phyloP scores from a whole-genome alignment of 2,888 invertebrate genomes.

The Sylvicola cinctus region DNA sequence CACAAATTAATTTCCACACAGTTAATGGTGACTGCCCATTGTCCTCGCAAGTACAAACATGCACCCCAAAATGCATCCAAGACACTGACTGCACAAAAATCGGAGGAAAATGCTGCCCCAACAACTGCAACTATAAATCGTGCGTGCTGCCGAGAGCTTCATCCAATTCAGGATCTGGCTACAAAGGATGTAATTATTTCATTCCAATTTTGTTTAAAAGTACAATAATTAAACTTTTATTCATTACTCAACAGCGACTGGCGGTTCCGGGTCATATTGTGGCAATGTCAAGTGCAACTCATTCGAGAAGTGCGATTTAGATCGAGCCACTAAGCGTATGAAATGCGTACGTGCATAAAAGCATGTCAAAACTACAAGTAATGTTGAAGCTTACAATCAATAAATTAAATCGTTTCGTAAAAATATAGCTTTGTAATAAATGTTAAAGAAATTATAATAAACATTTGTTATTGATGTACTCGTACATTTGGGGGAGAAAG shows the following conservation, averaged over 20 bases:
- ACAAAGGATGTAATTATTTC: conserved; percentile 22
- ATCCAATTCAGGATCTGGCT: conserved; percentile 15
- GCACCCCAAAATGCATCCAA: conserved; percentile 44
- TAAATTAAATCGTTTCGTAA: too few species aligned
- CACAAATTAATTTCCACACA: neutral
- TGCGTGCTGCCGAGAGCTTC: conserved; percentile 31
- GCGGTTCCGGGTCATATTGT: conserved; percentile 36
- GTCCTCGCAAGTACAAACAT: conserved; percentile 39
- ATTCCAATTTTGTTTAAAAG: neutral
- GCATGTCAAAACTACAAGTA: too few species aligned
- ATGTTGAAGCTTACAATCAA: too few species aligned
- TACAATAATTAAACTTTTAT: conserved; percentile 1
- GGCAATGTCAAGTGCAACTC: conserved; percentile 46
- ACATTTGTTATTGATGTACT: too few species aligned
- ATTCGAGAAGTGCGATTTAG: conserved; percentile 45
- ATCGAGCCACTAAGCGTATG: conserved; percentile 38
- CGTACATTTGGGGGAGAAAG: too few species aligned
- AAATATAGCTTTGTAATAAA: too few species aligned
- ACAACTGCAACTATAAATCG: conserved; percentile 46
- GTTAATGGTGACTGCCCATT: conserved; percentile 35
- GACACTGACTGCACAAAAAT: conserved; percentile 41
- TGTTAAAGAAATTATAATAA: too few species aligned
- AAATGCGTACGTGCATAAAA: conserved; percentile 38
- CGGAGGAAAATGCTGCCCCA: conserved; percentile 46
- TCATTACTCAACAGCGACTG: conserved; percentile 18